phyloP scores from a whole-genome alignment of 2,888 invertebrate species.

The Ligdia adustata region DNA sequence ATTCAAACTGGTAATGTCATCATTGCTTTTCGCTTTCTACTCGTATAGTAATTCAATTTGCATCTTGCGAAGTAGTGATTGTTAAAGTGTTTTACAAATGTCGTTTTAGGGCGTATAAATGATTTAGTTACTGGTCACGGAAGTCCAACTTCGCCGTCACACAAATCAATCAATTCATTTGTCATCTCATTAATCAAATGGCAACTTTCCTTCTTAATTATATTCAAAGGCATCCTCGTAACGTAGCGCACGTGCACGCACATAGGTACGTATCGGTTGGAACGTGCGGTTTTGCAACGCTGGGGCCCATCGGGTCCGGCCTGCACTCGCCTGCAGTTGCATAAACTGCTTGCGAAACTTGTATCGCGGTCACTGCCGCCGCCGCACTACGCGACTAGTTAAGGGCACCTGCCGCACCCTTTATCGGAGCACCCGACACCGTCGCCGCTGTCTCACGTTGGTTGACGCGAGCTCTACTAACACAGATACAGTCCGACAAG shows the following conservation, averaged over 20 bases:
- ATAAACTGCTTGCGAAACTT: slow-evolving; percentile 75
- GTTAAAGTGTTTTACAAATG: too few species aligned
- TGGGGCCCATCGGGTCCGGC: slow-evolving; percentile 69
- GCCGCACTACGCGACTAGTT: slow-evolving; percentile 57
- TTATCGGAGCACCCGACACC: slow-evolving; percentile 34
- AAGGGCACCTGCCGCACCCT: slow-evolving; percentile 72
- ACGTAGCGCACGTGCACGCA: slow-evolving; percentile 51
- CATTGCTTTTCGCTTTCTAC: not conserved
- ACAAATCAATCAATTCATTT: slow-evolving; percentile 5
- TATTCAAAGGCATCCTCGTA: slow-evolving; percentile 24
- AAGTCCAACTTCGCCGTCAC: not conserved
- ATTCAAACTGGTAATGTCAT: slow-evolving; percentile 6
- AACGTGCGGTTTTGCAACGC: slow-evolving; percentile 69
- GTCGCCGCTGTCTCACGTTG: slow-evolving; percentile 28
- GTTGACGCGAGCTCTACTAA: too few species aligned
- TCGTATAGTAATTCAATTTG: too few species aligned
- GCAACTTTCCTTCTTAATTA: slow-evolving; percentile 17
- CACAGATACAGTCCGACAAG: too few species aligned
- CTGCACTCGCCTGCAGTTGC: slow-evolving; percentile 78
- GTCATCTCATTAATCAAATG: slow-evolving; percentile 20
- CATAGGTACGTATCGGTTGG: slow-evolving; percentile 43
- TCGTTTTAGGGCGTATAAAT: too few species aligned
- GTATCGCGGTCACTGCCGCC: slow-evolving; percentile 83
- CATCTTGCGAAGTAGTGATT: too few species aligned
- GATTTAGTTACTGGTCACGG: too few species aligned